These are phyloP conservation scores for Pterostichus madidus DNA, from an alignment of 2,888 invertebrate genomes.

Conservation along the genomic window DNA sequence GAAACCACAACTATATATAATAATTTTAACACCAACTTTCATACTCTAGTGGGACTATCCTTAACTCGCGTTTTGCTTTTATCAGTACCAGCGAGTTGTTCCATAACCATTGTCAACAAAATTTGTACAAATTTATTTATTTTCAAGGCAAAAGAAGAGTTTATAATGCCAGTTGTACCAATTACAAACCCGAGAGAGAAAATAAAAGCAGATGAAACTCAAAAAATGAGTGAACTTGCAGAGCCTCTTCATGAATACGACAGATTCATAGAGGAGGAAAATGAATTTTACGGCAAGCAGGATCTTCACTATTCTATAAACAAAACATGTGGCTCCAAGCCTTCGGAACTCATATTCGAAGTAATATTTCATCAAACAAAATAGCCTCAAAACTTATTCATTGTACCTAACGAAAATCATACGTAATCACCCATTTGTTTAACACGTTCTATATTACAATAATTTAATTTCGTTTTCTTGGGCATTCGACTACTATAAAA, in stretches of 20 bases:
- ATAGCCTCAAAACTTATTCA: no score
- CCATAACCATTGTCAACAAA: no score
- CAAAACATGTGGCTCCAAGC: slow-evolving; percentile 11
- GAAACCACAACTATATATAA: no score
- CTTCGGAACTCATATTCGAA: not conserved
- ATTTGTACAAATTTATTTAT: not conserved
- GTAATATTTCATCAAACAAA: slow-evolving; percentile 17
- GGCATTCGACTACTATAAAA: no score
- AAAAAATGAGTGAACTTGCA: not conserved
- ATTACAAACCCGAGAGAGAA: slow-evolving; percentile 31
- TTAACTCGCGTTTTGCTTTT: no score
- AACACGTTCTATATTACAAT: no score
- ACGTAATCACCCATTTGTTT: no score
- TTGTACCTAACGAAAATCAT: no score
- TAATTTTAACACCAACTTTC: no score
- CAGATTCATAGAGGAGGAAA: slow-evolving; percentile 18
- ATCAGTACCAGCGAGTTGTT: no score
- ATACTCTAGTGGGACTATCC: no score
- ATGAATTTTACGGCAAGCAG: not conserved
- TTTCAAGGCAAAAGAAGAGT: not conserved
- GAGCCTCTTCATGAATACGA: not conserved
- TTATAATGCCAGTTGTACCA: slow-evolving; percentile 32
- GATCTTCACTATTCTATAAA: not conserved
- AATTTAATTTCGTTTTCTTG: no score
- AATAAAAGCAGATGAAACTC: not conserved